Evolutionary conservation across 2,113 vertebrate species (phyloP), one percentile per base, ranked within the genome.

Genomic region (Kryptolebias marmoratus): DNA sequence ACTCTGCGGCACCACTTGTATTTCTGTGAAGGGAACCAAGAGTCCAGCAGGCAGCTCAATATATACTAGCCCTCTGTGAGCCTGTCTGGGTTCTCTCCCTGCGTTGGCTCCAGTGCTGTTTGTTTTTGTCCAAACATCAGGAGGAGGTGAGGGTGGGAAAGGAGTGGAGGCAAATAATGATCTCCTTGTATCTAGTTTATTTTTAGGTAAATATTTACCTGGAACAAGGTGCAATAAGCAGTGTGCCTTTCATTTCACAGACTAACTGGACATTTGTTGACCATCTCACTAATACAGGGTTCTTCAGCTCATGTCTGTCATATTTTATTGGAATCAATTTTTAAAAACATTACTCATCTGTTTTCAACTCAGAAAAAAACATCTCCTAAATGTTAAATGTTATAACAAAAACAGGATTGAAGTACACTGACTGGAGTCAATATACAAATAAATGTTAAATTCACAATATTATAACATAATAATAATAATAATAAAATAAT

Each of bases 181-280:
- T 63, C 63, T 77, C 86, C 77, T 87, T 94, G 91, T 93, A 81
- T 90, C 64, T 78, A 82, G 63, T 74, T 69, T 89, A 88, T 89
- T 91, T 79, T 79, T 73, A 73, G 80, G 90, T 86, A 93, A 94
- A 94, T 92, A 94, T 93, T 94, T 91, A 90, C 92, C 76, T 79
- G 85, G 84, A 64, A 83, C 81, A 83, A 61, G 75, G 66, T 82
- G 77, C 62, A 55, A 82, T 79, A 54, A 81, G 86, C 64, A 74
- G 59, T 69, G 75, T 92, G 82, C 73, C 71, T 88, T 90, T 88
- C 82, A 83, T 89, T 92, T 88, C 85, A 82, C 79, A 89, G 84
- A 89, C 87, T 87, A 88, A 78, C 80, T 71, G 53, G 73, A 90
- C 82, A 81, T 82, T 76, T 80, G 86, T 86, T 90, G 83, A 90